These are phyloP conservation scores for Formica exsecta DNA, from an alignment of 1,140 invertebrate genomes.

Conservation along the genomic window DNA sequence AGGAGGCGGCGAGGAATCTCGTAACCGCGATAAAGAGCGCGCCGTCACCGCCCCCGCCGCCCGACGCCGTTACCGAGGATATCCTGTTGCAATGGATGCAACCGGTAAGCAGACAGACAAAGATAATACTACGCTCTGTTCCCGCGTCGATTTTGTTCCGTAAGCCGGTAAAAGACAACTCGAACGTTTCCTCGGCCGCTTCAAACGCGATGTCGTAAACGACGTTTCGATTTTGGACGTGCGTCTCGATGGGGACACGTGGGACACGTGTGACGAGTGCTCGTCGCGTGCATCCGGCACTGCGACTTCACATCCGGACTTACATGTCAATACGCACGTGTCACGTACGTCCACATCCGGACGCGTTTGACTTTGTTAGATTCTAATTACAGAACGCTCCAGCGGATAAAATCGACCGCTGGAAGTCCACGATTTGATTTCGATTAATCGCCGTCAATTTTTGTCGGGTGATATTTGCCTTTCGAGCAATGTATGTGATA, in stretches of 20 bases:
- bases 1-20: conserved; percentile 81
- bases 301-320: not conserved
- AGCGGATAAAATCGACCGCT: not conserved
- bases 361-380: conserved; percentile 4
- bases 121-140: not conserved
- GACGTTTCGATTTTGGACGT: not conserved
- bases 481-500: not conserved
- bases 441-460: not conserved
- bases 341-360: conserved; percentile 51
- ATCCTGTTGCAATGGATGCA: conserved; percentile 84
- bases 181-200: not conserved
- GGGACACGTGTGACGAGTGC: conserved; percentile 13
- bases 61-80: conserved; percentile 80
- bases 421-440: not conserved
- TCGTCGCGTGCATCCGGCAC: conserved; percentile 36
- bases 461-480: not conserved
- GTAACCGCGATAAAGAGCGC: conserved; percentile 81
- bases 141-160: not conserved
- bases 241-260: not conserved
- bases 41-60: conserved; percentile 79
- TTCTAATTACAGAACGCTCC: not conserved
- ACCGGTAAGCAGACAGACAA: conserved; percentile 77
- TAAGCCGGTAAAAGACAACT: not conserved
- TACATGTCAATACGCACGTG: conserved; percentile 27
- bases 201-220: conserved; percentile 8